Conservation (phyloP, 2,113 vertebrate species). For the Barbus barbus region DNA sequence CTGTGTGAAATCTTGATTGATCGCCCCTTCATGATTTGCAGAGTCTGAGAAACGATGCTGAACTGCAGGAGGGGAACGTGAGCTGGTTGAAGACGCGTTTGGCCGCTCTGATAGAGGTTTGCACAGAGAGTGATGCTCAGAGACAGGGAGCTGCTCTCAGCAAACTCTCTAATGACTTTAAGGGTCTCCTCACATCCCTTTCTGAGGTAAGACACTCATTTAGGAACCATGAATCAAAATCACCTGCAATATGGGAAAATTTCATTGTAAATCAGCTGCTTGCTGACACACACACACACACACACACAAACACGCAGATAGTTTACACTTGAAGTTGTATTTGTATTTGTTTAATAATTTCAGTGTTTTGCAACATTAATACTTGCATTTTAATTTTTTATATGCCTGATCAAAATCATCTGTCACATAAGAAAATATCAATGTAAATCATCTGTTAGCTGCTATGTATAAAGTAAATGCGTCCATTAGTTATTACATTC, state of each 20-base stretch:
- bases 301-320: too few relatives aligned
- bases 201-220: slow-evolving; percentile 77
- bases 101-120: slow-evolving; percentile 77
- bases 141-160: slow-evolving; percentile 81
- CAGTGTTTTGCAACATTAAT: too few relatives aligned
- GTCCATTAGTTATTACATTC: too few relatives aligned
- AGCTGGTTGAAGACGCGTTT: slow-evolving; percentile 89
- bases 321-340: too few relatives aligned
- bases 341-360: too few relatives aligned
- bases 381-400: too few relatives aligned
- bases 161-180: slow-evolving; percentile 85
- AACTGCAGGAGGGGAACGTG: slow-evolving; percentile 83
- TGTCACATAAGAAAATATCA: too few relatives aligned
- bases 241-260: not conserved
- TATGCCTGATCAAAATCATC: too few relatives aligned
- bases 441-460: too few relatives aligned
- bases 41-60: slow-evolving; percentile 83
- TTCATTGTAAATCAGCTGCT: too few relatives aligned
- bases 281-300: too few relatives aligned
- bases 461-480: too few relatives aligned
- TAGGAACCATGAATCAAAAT: not conserved
- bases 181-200: slow-evolving; percentile 78
- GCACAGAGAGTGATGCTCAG: slow-evolving; percentile 82
- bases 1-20: not conserved
- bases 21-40: slow-evolving; percentile 54